A percentile compares a stretch with the other conserved stretches of the same genome.
phyloP scores from a whole-genome alignment of 1,140 invertebrate species.

The Thaumatotibia leucotreta region DNA sequence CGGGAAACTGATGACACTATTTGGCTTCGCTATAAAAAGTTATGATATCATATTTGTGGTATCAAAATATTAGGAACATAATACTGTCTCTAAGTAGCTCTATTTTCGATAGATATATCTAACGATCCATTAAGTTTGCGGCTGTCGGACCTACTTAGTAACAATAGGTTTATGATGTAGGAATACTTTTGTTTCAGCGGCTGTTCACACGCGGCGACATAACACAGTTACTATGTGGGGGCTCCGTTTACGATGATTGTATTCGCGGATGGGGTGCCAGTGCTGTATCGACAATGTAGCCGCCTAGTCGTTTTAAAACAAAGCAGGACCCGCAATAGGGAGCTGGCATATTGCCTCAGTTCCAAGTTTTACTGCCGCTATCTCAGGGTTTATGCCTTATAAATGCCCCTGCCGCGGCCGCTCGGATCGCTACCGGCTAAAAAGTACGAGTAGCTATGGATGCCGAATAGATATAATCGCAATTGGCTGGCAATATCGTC shows the following conservation, averaged over 20 bases:
- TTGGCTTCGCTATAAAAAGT: conserved; percentile 66
- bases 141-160: neutral
- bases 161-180: neutral
- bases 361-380: conserved; percentile 52
- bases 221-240: neutral
- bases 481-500: conserved; percentile 34
- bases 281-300: conserved; percentile 14
- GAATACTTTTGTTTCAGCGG: neutral
- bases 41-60: conserved; percentile 54
- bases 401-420: conserved; percentile 39
- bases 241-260: conserved; percentile 8
- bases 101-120: neutral
- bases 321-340: conserved; percentile 42
- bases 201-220: neutral
- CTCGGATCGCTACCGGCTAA: conserved; percentile 29
- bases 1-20: conserved; percentile 66
- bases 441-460: conserved; percentile 26
- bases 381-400: conserved; percentile 53
- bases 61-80: conserved; percentile 56
- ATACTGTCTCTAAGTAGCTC: conserved; percentile 27
- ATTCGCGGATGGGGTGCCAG: conserved; percentile 6
- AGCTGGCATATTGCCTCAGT: conserved; percentile 51
- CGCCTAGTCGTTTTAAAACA: conserved; percentile 35
- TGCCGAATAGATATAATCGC: conserved; percentile 34
- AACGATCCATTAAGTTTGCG: neutral